Evolutionary conservation across 1,140 invertebrate species (phyloP).

Genomic region (Cydia strobilella): DNA sequence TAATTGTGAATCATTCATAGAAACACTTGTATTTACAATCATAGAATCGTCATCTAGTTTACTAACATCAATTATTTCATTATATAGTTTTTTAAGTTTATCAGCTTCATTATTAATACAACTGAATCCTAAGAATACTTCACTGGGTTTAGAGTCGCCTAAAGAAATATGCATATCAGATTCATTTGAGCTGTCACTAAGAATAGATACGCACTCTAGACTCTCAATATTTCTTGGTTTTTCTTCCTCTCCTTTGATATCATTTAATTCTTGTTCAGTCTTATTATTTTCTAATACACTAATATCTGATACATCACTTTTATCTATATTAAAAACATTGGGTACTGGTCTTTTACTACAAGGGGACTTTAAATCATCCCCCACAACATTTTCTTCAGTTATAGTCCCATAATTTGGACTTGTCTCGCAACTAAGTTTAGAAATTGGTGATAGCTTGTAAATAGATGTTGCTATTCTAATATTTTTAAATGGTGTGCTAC

Average conservation of each 20-base stretch:
- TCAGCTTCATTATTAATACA: neutral
- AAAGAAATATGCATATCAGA: neutral
- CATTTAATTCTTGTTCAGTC: neutral
- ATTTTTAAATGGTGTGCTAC: conserved; percentile 66
- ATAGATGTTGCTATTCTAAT: conserved; percentile 68
- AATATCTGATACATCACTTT: conserved; percentile 21
- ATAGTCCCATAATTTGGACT: conserved; percentile 40
- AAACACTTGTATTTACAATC: neutral
- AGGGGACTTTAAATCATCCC: neutral
- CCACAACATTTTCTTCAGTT: conserved; percentile 15
- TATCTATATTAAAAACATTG: conserved; percentile 27
- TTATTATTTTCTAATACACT: neutral
- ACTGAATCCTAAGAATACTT: conserved; percentile 33
- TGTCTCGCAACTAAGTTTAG: conserved; percentile 38
- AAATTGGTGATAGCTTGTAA: conserved; percentile 67
- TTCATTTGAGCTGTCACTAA: conserved; percentile 21
- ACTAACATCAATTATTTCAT: conserved; percentile 8
- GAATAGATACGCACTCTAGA: neutral
- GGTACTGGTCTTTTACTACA: neutral
- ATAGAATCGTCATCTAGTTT: conserved; percentile 11
- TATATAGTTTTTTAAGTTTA: neutral
- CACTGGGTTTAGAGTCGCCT: conserved; percentile 16
- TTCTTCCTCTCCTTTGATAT: neutral
- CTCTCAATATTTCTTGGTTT: neutral
- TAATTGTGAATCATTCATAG: conserved; percentile 1